Conservation (phyloP, 2,888 invertebrate species). For the Clunio marinus region DNA sequence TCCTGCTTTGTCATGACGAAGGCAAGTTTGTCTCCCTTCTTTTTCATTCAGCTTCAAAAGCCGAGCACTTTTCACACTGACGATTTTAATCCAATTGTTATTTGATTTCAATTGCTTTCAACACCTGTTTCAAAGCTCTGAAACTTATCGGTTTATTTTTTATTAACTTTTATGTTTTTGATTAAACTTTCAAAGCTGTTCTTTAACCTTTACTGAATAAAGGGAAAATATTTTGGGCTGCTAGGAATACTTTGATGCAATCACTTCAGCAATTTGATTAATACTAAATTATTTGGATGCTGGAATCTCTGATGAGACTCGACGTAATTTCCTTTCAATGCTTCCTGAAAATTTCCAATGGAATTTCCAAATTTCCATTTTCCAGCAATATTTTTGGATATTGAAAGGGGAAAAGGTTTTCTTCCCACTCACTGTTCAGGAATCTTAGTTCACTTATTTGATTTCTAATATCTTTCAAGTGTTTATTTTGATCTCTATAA, state of each 20-base stretch:
- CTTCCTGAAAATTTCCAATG: neutral
- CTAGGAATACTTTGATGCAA: slow-evolving; percentile 21
- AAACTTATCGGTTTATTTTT: neutral
- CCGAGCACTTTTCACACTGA: no score
- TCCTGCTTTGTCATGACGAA: neutral
- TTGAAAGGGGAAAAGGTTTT: neutral
- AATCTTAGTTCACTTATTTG: no score
- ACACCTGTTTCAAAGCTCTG: no score
- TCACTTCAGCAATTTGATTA: slow-evolving; percentile 29
- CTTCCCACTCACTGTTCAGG: neutral
- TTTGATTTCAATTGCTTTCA: no score
- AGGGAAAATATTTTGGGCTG: neutral
- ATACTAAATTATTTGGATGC: slow-evolving; percentile 39
- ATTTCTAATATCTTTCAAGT: no score
- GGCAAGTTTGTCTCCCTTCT: no score
- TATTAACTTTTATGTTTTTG: neutral
- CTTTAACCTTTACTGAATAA: neutral
- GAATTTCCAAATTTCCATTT: slow-evolving; percentile 5
- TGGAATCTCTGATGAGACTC: slow-evolving; percentile 21
- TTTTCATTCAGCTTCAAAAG: no score
- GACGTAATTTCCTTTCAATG: neutral
- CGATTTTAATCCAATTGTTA: no score
- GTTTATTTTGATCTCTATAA: no score
- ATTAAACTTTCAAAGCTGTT: neutral
- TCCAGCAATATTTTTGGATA: neutral